phyloP scores from a whole-genome alignment of 37 sponge, comb jelly and placozoan genomes.

The Hexactinellida sp. region DNA sequence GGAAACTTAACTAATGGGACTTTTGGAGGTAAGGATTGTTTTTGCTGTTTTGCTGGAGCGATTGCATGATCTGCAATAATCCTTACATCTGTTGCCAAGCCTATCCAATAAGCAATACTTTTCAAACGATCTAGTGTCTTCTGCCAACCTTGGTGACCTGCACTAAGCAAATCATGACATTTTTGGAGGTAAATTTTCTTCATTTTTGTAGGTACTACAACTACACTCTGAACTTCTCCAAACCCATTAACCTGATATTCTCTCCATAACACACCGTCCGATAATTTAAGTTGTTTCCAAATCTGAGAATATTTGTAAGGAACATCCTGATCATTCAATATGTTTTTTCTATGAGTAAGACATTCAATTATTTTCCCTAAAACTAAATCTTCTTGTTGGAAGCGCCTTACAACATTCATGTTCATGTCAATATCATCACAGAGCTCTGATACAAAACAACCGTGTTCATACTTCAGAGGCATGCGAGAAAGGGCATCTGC shows the following conservation, averaged over 20 bases:
- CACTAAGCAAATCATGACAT: background rate
- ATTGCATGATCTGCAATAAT: conserved; percentile 25
- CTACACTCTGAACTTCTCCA: background rate
- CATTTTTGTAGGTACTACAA: background rate
- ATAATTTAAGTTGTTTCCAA: conserved; percentile 24
- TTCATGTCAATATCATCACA: background rate
- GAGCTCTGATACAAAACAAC: background rate
- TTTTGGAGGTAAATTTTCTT: background rate
- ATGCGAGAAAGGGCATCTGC: conserved; percentile 37
- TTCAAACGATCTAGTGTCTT: conserved; percentile 31
- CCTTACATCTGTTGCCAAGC: conserved; percentile 28
- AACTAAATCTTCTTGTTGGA: background rate
- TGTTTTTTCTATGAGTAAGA: background rate
- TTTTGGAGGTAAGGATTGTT: background rate
- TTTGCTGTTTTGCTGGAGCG: too few species aligned
- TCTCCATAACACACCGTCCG: conserved; percentile 27
- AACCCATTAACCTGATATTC: conserved; percentile 19
- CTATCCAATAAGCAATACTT: conserved; percentile 33
- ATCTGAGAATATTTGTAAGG: conserved; percentile 24
- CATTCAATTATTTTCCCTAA: background rate
- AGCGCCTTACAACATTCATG: background rate
- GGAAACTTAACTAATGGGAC: conserved; percentile 11
- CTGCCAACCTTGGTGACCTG: conserved; percentile 35
- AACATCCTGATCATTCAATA: background rate
- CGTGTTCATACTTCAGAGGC: background rate